A percentile compares a stretch with the other conserved stretches of the same genome.
Evolutionary conservation across 2,797 vertebrate species (phyloP).

Genomic region (Sebastes elongatus): DNA sequence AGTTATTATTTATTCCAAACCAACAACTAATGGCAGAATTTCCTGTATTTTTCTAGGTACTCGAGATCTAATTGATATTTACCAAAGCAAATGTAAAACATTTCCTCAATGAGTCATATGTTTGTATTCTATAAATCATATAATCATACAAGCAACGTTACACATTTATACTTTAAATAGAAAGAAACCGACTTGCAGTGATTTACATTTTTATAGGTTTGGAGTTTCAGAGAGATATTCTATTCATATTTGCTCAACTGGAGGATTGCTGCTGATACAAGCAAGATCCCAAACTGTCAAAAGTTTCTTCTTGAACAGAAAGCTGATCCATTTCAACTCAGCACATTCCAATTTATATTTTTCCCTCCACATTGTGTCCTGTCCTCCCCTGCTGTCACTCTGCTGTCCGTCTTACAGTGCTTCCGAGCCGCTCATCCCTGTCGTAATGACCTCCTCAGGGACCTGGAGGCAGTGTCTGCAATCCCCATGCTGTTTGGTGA

Average conservation of each 20-base stretch:
- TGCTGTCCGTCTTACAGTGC: conserved; percentile 60
- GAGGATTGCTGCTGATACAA: conserved; percentile 51
- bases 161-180: background rate
- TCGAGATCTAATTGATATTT: background rate
- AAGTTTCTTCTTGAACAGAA: conserved; percentile 51
- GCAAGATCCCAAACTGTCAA: conserved; percentile 57
- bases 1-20: background rate
- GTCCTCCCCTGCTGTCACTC: conserved; percentile 68
- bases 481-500: conserved; percentile 60
- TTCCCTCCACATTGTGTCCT: conserved; percentile 47
- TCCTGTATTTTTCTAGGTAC: background rate
- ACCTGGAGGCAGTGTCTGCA: conserved; percentile 69
- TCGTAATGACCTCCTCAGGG: conserved; percentile 84
- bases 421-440: conserved; percentile 69
- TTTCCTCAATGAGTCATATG: background rate
- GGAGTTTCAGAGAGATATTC: background rate
- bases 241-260: conserved; percentile 31
- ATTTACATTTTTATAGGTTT: background rate
- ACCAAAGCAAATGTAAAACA: background rate
- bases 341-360: conserved; percentile 70
- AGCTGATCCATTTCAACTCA: conserved; percentile 63
- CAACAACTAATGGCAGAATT: background rate
- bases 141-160: background rate
- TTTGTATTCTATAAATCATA: too few species aligned
- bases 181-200: background rate